Conservation (phyloP, 2,888 invertebrate species). For the Drymonia ruficornis region DNA sequence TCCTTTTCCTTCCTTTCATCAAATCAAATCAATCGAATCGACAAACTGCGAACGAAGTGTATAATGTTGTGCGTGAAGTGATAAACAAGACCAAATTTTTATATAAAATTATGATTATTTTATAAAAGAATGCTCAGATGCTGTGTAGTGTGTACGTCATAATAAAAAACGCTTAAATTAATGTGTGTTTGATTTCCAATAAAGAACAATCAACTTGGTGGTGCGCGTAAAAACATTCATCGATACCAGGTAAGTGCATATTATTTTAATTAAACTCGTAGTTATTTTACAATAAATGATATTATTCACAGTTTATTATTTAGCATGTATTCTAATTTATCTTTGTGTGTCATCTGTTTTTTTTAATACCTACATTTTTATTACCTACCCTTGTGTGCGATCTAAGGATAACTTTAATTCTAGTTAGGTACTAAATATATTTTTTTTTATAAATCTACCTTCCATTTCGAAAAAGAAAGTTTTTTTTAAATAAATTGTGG, state of each 20-base stretch:
- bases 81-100: slow-evolving; percentile 42
- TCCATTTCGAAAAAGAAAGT: too few relatives aligned
- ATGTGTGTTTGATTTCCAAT: slow-evolving; percentile 11
- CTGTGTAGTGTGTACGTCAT: not conserved
- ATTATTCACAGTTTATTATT: too few relatives aligned
- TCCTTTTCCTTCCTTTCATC: slow-evolving; percentile 29
- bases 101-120: slow-evolving; percentile 7
- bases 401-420: too few relatives aligned
- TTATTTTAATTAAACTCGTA: slow-evolving; percentile 21
- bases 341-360: not conserved
- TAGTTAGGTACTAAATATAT: too few relatives aligned
- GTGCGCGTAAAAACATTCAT: not conserved
- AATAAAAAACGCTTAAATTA: slow-evolving; percentile 4
- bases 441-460: too few relatives aligned
- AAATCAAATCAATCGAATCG: slow-evolving; percentile 53
- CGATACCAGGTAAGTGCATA: slow-evolving; percentile 26
- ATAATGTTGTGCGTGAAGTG: slow-evolving; percentile 35
- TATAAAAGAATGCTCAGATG: slow-evolving; percentile 9
- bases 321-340: too few relatives aligned
- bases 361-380: too few relatives aligned
- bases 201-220: slow-evolving; percentile 5
- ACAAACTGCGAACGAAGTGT: slow-evolving; percentile 28
- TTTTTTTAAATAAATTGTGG: too few relatives aligned
- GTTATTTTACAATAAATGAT: too few relatives aligned
- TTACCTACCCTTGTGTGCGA: too few relatives aligned